Conservation (phyloP, 2,888 invertebrate species). For the Diogma glabrata region DNA sequence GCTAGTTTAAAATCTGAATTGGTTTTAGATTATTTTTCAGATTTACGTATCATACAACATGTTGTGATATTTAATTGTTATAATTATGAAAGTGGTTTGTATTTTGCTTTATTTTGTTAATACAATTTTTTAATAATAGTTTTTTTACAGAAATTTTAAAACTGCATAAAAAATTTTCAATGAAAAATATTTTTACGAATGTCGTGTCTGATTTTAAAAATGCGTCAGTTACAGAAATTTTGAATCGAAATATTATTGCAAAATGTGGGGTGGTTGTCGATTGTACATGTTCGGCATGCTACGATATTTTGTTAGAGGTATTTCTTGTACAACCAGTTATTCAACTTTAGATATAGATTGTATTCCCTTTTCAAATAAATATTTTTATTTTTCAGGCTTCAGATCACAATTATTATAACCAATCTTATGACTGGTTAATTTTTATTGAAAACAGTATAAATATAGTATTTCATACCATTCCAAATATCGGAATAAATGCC, state of each 20-base stretch:
- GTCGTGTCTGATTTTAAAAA: not conserved
- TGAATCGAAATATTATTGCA: not conserved
- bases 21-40: too few species aligned
- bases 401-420: slow-evolving; percentile 26
- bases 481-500: slow-evolving; percentile 27
- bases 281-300: slow-evolving; percentile 1
- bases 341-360: too few species aligned
- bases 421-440: slow-evolving; percentile 32
- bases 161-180: too few species aligned
- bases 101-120: too few species aligned
- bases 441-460: slow-evolving; percentile 22
- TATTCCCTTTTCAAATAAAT: not conserved
- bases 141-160: too few species aligned
- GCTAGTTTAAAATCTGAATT: too few species aligned
- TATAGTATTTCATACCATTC: slow-evolving; percentile 19
- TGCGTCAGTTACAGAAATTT: not conserved
- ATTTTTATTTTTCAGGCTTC: slow-evolving; percentile 19
- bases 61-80: too few species aligned
- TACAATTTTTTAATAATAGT: too few species aligned
- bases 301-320: not conserved
- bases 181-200: not conserved
- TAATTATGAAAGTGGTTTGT: too few species aligned
- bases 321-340: too few species aligned
- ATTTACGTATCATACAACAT: too few species aligned
- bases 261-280: slow-evolving; percentile 5